Base-by-base conservation (phyloP, 2,888 invertebrate genomes). In the Catocala sponsa region DNA sequence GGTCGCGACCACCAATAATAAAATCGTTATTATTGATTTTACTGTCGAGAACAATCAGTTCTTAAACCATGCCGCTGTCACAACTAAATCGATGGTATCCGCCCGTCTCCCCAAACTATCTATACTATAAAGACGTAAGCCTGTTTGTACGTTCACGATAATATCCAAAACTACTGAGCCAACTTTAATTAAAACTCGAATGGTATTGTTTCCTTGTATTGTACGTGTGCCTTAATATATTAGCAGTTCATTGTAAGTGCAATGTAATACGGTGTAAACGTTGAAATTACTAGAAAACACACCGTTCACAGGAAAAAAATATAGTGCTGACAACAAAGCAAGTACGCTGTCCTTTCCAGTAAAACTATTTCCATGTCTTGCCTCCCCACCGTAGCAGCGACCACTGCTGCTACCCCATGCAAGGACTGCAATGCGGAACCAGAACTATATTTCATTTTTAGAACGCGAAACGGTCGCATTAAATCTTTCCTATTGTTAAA, bases 11-110 rank as follows among this genome's bases (percentile, higher is more conserved):
- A 76, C 81, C 86, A 84, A 87, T 88, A 89, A 90, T 86, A 90
- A 90, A 89, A 87, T 87, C 83, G 86, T 90, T 90, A 87, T 81
- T 91, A 94, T 94, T 90, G 92, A 93, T 93, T 91, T 91, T 89
- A 85, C 85, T 88, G 88, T 87, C 84, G 87, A 88, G 91, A 90
- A 90, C 89, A 91, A 92, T 92, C 88, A 88, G 87, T 91, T 85
- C 81, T 76, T 85, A 63, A 76, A 88, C 84, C 82, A 77, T 82
- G 83, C 81, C 84, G 85, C 80, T 82, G 85, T 80, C 84, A 84
- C 77, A 80, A 78, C 85, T 90, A 91, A 93, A 94, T 93, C 87
- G 84, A 84, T 84, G 82, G 89, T 91, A 90, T 94, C 94, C 93
- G 92, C 83, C 83, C 84, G 83, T 82, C 85, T 81, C 86, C 82